phyloP scores from a whole-genome alignment of 2,113 vertebrate species.

The Circaetus cinerascens region DNA sequence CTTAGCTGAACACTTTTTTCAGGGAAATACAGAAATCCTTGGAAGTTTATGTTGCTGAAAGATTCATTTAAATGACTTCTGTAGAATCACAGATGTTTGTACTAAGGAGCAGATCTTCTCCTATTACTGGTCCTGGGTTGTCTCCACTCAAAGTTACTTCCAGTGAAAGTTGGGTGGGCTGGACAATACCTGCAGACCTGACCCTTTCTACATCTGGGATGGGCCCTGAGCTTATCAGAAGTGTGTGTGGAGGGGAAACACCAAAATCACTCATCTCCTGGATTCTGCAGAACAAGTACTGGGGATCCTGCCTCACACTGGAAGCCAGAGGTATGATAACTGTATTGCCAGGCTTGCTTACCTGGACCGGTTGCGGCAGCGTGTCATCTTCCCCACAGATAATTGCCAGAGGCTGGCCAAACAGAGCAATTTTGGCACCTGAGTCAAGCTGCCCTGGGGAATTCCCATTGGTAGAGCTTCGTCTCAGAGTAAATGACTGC shows the following conservation, averaged over 20 bases:
- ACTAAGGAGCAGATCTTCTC: neutral
- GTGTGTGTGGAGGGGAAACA: neutral
- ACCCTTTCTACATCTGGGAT: neutral
- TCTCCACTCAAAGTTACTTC: neutral
- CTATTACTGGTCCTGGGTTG: neutral
- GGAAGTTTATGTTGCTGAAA: neutral
- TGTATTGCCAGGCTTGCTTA: constrained; percentile 24
- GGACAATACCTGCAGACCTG: neutral
- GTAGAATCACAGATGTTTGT: neutral
- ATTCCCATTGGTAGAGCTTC: constrained; percentile 64
- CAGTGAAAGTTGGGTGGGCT: neutral
- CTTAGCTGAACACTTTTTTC: neutral
- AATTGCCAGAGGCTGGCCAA: constrained; percentile 82
- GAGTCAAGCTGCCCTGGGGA: constrained; percentile 60
- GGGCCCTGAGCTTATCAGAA: neutral
- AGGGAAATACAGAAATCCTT: neutral
- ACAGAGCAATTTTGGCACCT: constrained; percentile 74
- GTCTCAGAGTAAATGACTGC: constrained; percentile 76
- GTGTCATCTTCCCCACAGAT: constrained; percentile 76
- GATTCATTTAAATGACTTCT: neutral
- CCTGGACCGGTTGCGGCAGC: constrained; percentile 85
- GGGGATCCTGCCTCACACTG: neutral
- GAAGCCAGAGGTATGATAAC: neutral
- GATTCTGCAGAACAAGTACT: neutral
- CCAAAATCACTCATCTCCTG: neutral